Percentiles rank a stretch among this genome's conserved stretches.
These are phyloP conservation scores for Aleiodes leptofemur DNA, from an alignment of 2,888 invertebrate species.

Conservation along the genomic window DNA sequence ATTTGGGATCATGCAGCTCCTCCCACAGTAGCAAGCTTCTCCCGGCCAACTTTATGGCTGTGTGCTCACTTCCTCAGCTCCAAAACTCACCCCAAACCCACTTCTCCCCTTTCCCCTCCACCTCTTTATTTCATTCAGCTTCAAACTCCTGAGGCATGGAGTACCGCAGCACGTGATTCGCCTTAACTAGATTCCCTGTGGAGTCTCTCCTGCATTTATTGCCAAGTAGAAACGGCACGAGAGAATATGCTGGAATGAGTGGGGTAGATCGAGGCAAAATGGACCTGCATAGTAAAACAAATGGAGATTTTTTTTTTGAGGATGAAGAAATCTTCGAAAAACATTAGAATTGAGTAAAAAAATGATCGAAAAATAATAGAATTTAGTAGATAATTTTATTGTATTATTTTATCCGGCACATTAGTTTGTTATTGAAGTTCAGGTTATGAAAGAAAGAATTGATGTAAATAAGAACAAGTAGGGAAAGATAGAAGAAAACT, in stretches of 20 bases:
- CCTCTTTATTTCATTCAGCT: conserved; percentile 29
- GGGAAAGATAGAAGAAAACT: too few species aligned
- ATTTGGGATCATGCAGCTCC: conserved; percentile 46
- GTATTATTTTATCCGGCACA: too few species aligned
- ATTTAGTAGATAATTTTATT: too few species aligned
- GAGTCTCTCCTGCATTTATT: conserved; percentile 45
- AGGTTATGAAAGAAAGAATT: too few species aligned
- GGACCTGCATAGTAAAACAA: neutral
- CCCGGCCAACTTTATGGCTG: conserved; percentile 44
- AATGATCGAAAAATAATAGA: too few species aligned
- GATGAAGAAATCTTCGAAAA: too few species aligned
- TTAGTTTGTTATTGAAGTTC: too few species aligned
- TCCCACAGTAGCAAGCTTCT: conserved; percentile 25
- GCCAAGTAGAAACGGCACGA: conserved; percentile 34
- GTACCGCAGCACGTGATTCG: conserved; percentile 47
- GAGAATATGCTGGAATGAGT: neutral
- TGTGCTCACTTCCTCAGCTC: conserved; percentile 44
- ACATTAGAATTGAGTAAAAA: too few species aligned
- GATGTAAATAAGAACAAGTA: too few species aligned
- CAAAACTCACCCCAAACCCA: conserved; percentile 36
- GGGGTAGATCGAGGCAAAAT: neutral
- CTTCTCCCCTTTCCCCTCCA: conserved; percentile 35
- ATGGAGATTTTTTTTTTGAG: too few species aligned
- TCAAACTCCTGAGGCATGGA: conserved; percentile 37
- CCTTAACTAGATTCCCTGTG: conserved; percentile 47